Conservation (phyloP, 2,113 vertebrate genomes). For the Dinomys branickii region DNA sequence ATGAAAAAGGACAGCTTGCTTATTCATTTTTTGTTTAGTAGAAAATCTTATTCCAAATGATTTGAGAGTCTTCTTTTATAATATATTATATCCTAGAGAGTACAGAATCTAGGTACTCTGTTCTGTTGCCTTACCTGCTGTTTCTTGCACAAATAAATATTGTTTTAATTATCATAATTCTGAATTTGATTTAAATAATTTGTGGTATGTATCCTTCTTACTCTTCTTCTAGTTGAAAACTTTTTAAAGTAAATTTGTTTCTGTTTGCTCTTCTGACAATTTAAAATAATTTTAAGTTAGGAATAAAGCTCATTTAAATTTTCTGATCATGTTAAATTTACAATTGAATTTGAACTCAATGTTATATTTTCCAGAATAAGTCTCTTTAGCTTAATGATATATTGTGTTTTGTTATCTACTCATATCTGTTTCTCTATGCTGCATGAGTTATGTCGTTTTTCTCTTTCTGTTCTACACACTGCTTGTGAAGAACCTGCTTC, state of each 20-base stretch:
- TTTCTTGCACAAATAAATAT: not conserved
- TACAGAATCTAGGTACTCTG: not conserved
- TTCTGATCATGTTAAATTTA: not conserved
- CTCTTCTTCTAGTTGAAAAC: not conserved
- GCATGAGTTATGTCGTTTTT: not conserved
- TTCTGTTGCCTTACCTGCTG: not conserved
- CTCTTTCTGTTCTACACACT: not conserved
- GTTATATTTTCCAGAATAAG: not conserved
- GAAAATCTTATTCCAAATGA: not conserved
- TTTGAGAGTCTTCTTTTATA: not conserved
- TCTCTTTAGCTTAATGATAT: not conserved
- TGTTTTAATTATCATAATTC: constrained; percentile 12
- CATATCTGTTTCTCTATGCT: not conserved
- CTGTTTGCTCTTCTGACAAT: not conserved
- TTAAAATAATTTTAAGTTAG: constrained; percentile 34
- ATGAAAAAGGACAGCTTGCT: not conserved
- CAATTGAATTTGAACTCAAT: constrained; percentile 23
- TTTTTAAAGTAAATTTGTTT: not conserved
- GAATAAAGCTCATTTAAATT: not conserved
- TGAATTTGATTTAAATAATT: not conserved
- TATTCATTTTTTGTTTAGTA: not conserved
- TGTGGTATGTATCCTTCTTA: not conserved
- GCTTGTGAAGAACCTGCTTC: not conserved
- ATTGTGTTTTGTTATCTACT: not conserved
- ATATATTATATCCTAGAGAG: not conserved